These are phyloP conservation scores for Phylloscopus whistleri DNA, from an alignment of 2,113 vertebrate genomes.

Conservation along the genomic window DNA sequence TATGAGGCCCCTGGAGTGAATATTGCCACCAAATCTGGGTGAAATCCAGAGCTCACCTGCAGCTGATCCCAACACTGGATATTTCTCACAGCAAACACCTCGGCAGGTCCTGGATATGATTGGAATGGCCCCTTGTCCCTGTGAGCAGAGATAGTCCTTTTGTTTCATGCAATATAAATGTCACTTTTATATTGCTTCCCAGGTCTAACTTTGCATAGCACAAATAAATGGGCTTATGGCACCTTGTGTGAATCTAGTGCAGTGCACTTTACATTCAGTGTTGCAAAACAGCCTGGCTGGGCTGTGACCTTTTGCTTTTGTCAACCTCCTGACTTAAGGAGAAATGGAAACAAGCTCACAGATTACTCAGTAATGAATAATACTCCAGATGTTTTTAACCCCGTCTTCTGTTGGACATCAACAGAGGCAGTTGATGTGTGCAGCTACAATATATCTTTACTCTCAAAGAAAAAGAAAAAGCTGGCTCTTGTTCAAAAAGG, in stretches of 20 bases:
- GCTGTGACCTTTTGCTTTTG: conserved; percentile 12
- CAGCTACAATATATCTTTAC: background rate
- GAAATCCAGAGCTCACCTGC: background rate
- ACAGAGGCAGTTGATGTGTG: background rate
- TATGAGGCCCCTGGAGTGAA: background rate
- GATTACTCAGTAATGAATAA: conserved; percentile 53
- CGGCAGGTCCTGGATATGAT: background rate
- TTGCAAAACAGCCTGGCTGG: conserved; percentile 22
- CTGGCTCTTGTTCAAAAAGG: background rate
- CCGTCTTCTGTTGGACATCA: background rate
- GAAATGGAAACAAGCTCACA: conserved; percentile 34
- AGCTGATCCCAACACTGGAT: background rate
- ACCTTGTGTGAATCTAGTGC: background rate
- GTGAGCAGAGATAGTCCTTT: background rate
- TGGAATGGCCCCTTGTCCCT: background rate
- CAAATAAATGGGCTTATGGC: background rate
- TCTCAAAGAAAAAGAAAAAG: background rate
- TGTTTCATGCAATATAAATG: background rate
- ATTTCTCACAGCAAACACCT: background rate
- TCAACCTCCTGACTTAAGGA: conserved; percentile 17
- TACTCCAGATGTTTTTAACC: conserved; percentile 47
- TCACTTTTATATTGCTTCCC: background rate
- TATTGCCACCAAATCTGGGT: background rate
- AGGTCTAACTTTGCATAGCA: background rate
- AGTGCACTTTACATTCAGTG: background rate